These are phyloP conservation scores for Pygocentrus nattereri DNA, from an alignment of 2,797 vertebrate species.

Conservation along the genomic window DNA sequence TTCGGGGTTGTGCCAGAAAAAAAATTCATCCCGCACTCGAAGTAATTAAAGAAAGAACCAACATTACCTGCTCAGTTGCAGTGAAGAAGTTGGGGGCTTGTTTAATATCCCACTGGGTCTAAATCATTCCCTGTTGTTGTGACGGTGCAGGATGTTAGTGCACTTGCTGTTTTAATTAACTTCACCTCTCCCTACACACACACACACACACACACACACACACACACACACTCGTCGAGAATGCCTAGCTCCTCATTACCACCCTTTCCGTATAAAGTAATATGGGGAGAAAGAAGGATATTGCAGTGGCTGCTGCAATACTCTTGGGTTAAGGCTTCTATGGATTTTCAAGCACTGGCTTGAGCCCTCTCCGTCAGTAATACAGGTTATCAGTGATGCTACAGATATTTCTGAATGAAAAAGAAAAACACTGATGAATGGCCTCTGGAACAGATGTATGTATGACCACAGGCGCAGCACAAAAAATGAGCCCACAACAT, in stretches of 20 bases:
- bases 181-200: constrained; percentile 66
- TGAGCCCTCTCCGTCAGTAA: constrained; percentile 1
- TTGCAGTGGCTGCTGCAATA: constrained; percentile 34
- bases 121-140: constrained; percentile 78
- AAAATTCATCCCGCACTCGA: constrained; percentile 44
- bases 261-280: constrained; percentile 57
- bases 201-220: constrained; percentile 13
- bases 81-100: constrained; percentile 72
- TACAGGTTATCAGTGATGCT: neutral
- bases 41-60: constrained; percentile 63
- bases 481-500: too few relatives aligned
- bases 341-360: constrained; percentile 9
- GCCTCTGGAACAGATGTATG: neutral
- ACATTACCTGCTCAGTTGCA: constrained; percentile 66
- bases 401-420: constrained; percentile 25
- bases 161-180: constrained; percentile 84
- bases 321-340: constrained; percentile 22
- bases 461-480: neutral
- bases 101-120: constrained; percentile 77
- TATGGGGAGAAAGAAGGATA: constrained; percentile 34
- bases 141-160: constrained; percentile 78
- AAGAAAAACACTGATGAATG: constrained; percentile 18
- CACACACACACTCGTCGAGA: constrained; percentile 68
- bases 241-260: constrained; percentile 72
- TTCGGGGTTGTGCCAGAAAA: constrained; percentile 54